A percentile compares a stretch with the other conserved stretches of the same genome.
Evolutionary conservation across 2,113 vertebrate species (phyloP).

Genomic region (Oophaga pumilio): DNA sequence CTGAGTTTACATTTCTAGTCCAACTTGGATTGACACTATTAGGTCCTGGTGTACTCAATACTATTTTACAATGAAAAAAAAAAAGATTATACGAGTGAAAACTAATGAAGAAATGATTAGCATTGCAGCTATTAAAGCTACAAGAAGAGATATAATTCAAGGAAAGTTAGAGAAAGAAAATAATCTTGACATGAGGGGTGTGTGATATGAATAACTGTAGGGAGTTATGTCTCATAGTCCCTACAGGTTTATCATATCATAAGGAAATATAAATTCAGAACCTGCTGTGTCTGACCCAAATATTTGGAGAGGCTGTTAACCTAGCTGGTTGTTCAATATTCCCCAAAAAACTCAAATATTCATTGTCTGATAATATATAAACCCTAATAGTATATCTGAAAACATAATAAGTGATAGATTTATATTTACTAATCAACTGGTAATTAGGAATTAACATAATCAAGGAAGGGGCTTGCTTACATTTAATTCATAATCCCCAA

Average conservation of each 20-base stretch:
- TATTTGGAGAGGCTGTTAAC: conserved; percentile 43
- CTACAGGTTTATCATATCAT: background rate
- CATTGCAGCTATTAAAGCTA: background rate
- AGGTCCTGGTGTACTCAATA: background rate
- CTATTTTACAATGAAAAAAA: background rate
- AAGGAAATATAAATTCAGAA: conserved; percentile 26
- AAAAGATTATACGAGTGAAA: background rate
- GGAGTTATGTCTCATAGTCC: background rate
- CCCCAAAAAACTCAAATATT: background rate
- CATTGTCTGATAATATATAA: background rate
- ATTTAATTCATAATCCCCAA: background rate
- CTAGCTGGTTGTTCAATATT: background rate
- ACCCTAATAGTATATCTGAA: background rate
- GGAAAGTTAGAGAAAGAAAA: background rate
- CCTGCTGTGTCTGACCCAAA: conserved; percentile 26
- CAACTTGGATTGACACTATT: background rate
- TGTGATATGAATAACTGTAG: background rate
- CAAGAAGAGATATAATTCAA: background rate
- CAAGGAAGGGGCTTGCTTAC: background rate
- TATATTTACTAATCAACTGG: background rate
- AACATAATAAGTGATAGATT: background rate
- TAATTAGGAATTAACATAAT: background rate
- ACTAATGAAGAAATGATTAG: background rate
- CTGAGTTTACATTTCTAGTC: conserved; percentile 30
- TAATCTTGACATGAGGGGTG: too few relatives aligned